phyloP scores from a whole-genome alignment of 2,113 vertebrate species.

The cat (Felis catus) region DNA sequence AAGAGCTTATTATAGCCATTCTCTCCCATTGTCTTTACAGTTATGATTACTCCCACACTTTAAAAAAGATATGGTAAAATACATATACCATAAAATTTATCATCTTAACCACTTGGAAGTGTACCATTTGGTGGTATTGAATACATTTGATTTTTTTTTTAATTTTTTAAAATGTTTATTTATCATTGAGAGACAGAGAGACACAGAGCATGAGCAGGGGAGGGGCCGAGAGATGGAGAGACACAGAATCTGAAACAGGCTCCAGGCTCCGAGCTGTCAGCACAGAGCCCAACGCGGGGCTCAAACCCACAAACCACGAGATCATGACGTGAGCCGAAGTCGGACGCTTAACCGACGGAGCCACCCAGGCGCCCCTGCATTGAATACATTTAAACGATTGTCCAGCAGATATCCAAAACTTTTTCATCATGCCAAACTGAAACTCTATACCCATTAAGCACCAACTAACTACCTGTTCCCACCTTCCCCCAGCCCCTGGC shows the following conservation, averaged over 20 bases:
- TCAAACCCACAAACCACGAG: too few species aligned
- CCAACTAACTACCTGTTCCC: neutral
- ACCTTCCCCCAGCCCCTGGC: neutral
- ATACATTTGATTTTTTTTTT: neutral
- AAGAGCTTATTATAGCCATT: neutral
- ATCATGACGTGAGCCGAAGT: too few species aligned
- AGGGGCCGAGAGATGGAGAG: accelerated
- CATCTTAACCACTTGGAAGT: neutral
- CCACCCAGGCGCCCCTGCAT: too few species aligned
- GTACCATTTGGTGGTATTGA: neutral
- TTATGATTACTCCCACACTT: neutral
- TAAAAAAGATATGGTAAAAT: neutral
- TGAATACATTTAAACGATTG: neutral
- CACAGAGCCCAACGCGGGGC: too few species aligned
- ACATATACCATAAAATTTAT: neutral
- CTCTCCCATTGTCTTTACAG: neutral
- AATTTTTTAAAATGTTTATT: too few species aligned
- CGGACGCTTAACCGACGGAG: too few species aligned
- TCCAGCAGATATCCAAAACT: neutral
- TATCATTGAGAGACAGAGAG: too few species aligned
- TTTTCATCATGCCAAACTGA: neutral
- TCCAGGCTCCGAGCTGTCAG: too few species aligned
- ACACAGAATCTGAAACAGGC: too few species aligned
- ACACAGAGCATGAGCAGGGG: too few species aligned
- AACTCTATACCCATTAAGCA: neutral